Percentiles rank a stretch among this genome's conserved stretches.
Conservation (phyloP, 1,140 invertebrate genomes). For the Hormaphis cornu region DNA sequence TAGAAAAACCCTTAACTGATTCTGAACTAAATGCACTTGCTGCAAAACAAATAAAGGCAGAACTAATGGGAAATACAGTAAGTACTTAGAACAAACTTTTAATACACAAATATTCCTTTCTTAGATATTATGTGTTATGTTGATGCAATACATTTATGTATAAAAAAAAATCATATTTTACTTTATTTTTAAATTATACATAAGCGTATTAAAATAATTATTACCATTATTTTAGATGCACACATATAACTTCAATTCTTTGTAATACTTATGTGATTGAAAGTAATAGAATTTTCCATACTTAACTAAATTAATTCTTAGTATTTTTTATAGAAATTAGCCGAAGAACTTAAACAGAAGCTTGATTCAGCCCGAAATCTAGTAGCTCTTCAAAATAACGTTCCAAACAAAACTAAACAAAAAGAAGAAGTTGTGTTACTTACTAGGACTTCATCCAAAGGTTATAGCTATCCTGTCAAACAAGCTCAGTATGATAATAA, state of each 20-base stretch:
- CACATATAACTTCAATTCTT: no score
- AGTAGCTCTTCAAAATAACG: conserved; percentile 39
- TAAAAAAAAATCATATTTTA: no score
- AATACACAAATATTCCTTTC: no score
- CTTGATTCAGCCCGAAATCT: conserved; percentile 57
- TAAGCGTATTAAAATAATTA: no score
- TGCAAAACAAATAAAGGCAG: conserved; percentile 81
- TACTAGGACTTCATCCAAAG: conserved; percentile 58
- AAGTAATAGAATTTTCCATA: no score
- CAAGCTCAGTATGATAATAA: conserved; percentile 39
- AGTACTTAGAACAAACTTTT: no score
- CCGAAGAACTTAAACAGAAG: conserved; percentile 61
- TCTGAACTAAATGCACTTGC: conserved; percentile 59
- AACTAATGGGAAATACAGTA: conserved; percentile 72
- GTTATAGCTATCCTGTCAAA: conserved; percentile 42
- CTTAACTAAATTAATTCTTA: neutral
- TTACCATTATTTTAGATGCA: no score
- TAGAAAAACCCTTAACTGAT: neutral
- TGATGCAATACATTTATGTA: no score
- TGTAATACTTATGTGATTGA: no score
- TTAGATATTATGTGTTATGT: no score
- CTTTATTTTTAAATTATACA: no score
- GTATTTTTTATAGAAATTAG: conserved; percentile 47
- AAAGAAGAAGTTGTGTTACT: conserved; percentile 55
- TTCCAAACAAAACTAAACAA: conserved; percentile 35